Evolutionary conservation across 2,113 vertebrate genomes (phyloP).

Genomic region (Zapus hudsonius): DNA sequence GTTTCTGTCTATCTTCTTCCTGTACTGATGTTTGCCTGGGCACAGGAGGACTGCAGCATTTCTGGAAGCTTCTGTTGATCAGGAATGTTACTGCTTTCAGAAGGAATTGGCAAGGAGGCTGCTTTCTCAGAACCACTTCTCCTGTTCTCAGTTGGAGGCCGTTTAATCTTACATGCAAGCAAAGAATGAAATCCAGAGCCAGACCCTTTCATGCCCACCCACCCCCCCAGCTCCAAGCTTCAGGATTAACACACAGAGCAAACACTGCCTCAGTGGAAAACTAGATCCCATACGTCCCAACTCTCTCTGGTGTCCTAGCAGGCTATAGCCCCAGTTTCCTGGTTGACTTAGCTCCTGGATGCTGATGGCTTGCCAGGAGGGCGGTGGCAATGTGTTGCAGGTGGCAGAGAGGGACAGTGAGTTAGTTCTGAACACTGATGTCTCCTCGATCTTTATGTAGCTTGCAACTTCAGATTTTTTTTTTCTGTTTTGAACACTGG

Average conservation of each 20-base stretch:
- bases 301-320: too few species aligned
- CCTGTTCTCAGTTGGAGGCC: neutral
- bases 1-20: neutral
- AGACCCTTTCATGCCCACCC: neutral
- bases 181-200: neutral
- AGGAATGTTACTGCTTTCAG: neutral
- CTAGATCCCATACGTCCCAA: neutral
- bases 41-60: neutral
- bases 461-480: neutral
- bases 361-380: neutral
- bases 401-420: too few species aligned
- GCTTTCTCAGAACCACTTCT: neutral
- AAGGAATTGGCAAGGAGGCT: conserved; percentile 1
- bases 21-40: neutral
- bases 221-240: neutral
- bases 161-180: neutral
- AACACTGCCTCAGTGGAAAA: neutral
- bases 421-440: neutral
- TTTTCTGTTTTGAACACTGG: neutral
- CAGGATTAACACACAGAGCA: neutral
- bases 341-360: neutral
- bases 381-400: neutral
- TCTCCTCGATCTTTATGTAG: neutral
- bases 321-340: neutral
- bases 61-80: conserved; percentile 15